Evolutionary conservation across 2,797 vertebrate genomes (phyloP), one percentile per base, ranked within the genome.

Genomic region (Oreochromis mossambicus): DNA sequence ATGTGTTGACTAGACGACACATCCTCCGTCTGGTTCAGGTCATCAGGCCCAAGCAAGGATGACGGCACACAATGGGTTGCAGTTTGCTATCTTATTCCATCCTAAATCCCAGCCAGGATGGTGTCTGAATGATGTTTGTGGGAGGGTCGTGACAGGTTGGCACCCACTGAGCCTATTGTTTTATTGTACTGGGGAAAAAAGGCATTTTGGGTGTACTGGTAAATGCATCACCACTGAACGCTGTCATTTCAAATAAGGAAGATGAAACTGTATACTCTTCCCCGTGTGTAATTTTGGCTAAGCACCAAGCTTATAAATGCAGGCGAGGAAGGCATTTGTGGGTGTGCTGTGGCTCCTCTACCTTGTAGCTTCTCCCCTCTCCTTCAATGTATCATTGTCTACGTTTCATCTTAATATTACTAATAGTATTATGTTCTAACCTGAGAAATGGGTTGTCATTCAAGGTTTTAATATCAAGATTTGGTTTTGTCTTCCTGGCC

Each of bases 201-300:
- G 17, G 54, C 34, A 83, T n/a, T 85, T 84, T 63, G 68, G 73
- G 48, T 89, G 89, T 89, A 68, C 89, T 90, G 91, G 83, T 87
- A 89, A 91, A 93, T 50, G 81, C 88, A 92, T 94, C 91, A 93
- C 32, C 4, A 17, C 58, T 19, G 73, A 89, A 84, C 79, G 52
- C 85, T 78, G 81, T 89, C 79, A 26, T 83, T 80, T 85, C 26
- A 82, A 87, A 84, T 78, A 51, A 86, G 85, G 26, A 2, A 32
- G 46, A 19, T 32, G 76, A 88, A 84, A 92, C 55, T n/a, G 46
- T 80, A 86, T 92, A 78, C 82, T 82, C 21, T 73, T 75, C 58
- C 81, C 38, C 7, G 10, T 79, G 54, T 85, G 46, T 90, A 82
- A 10, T 32, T 83, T 81, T 91, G 91, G 82, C 90, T 29, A 41